phyloP scores from a whole-genome alignment of 2,797 vertebrate genomes.

The Amphiprion clarkii region DNA sequence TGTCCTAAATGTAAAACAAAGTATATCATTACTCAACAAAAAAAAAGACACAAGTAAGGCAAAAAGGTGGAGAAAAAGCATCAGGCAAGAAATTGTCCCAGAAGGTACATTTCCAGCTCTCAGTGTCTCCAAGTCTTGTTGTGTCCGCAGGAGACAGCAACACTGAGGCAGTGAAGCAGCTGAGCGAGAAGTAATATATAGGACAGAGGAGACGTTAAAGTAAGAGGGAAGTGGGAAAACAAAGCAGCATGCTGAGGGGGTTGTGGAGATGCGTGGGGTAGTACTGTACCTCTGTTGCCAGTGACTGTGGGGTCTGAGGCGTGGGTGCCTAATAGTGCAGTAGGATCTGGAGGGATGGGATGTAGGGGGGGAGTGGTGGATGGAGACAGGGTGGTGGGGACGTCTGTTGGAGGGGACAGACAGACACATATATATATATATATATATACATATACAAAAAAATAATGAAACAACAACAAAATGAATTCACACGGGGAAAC shows the following conservation, averaged over 20 bases:
- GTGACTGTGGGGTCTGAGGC: conserved; percentile 91
- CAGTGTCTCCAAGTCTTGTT: neutral
- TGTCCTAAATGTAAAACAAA: neutral
- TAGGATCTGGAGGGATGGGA: conserved; percentile 95
- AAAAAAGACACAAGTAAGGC: neutral
- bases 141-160: conserved; percentile 14
- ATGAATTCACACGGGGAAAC: conserved; percentile 74
- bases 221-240: conserved; percentile 31
- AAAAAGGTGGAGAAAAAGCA: neutral
- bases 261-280: conserved; percentile 54
- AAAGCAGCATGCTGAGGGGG: conserved; percentile 59
- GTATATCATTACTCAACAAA: neutral
- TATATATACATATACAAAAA: conserved; percentile 41
- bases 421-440: conserved; percentile 68
- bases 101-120: conserved; percentile 1
- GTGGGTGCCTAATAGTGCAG: conserved; percentile 93
- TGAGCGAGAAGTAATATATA: conserved; percentile 21
- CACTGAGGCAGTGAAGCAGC: conserved; percentile 18
- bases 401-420: conserved; percentile 95
- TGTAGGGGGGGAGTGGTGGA: conserved; percentile 95
- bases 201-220: conserved; percentile 27
- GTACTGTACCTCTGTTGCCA: conserved; percentile 96
- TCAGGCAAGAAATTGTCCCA: neutral
- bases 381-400: conserved; percentile 94
- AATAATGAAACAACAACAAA: conserved; percentile 67